These are phyloP conservation scores for Neogale vison DNA, from an alignment of 2,113 vertebrate genomes.

Conservation along the genomic window DNA sequence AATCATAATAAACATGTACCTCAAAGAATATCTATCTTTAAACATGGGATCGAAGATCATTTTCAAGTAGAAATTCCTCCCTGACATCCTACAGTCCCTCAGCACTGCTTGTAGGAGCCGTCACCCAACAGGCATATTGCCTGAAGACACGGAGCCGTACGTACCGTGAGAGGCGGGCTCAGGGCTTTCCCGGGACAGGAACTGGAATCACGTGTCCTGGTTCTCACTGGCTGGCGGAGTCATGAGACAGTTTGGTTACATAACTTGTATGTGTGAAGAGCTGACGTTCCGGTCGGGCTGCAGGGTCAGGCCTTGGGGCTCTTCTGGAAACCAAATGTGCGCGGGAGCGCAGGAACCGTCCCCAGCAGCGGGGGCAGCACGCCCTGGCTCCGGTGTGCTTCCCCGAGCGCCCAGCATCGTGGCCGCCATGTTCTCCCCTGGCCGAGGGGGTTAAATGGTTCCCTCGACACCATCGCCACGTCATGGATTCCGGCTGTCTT, in stretches of 20 bases:
- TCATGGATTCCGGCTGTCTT: constrained; percentile 25
- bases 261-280: constrained; percentile 35
- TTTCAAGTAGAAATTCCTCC: constrained; percentile 4
- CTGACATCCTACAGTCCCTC: background rate
- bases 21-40: background rate
- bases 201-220: background rate
- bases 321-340: constrained; percentile 51
- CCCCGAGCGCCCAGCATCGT: background rate
- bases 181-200: background rate
- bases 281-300: constrained; percentile 16
- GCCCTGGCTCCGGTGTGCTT: background rate
- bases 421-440: background rate
- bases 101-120: background rate
- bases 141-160: background rate
- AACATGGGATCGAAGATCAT: background rate
- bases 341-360: background rate
- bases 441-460: background rate
- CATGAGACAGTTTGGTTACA: constrained; percentile 14
- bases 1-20: background rate
- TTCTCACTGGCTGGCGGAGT: background rate
- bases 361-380: background rate
- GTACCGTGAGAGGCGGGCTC: background rate
- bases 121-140: background rate
- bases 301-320: constrained; percentile 31
- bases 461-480: background rate